Percentiles rank a stretch among this genome's conserved stretches.
Evolutionary conservation across 2,113 vertebrate genomes (phyloP).

Genomic region (Phaethon lepturus): DNA sequence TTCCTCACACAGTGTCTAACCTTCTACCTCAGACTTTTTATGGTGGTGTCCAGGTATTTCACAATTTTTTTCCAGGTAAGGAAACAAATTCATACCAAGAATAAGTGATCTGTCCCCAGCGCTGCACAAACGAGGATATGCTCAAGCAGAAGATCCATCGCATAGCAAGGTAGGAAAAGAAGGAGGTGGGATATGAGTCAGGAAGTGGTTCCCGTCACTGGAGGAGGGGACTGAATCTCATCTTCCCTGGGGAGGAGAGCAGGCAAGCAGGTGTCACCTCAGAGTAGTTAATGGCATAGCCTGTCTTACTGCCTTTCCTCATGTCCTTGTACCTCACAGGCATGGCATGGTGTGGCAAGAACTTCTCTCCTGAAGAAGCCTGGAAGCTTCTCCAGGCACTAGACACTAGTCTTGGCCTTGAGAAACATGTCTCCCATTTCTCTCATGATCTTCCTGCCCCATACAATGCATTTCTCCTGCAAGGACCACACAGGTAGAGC

Average conservation of each 20-base stretch:
- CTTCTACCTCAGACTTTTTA: background rate
- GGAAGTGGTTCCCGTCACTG: background rate
- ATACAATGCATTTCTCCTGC: background rate
- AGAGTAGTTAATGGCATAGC: background rate
- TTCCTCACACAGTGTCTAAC: background rate
- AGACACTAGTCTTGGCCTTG: background rate
- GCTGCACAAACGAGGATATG: background rate
- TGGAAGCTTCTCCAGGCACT: background rate
- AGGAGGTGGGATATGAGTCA: background rate
- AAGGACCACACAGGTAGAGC: background rate
- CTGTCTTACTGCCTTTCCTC: background rate
- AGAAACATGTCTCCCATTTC: background rate
- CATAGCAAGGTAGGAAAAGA: background rate
- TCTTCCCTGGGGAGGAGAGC: background rate
- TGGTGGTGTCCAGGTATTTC: accelerated
- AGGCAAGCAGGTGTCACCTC: background rate
- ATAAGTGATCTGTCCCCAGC: background rate
- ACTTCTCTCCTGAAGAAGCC: background rate
- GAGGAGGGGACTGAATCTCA: background rate
- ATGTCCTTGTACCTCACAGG: background rate
- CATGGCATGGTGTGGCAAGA: accelerated
- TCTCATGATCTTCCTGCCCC: background rate
- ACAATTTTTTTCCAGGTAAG: background rate
- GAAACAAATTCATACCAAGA: background rate
- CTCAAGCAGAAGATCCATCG: background rate